Evolutionary conservation across 2,888 invertebrate genomes (phyloP).

Genomic region (Sinhomidia bicolor): DNA sequence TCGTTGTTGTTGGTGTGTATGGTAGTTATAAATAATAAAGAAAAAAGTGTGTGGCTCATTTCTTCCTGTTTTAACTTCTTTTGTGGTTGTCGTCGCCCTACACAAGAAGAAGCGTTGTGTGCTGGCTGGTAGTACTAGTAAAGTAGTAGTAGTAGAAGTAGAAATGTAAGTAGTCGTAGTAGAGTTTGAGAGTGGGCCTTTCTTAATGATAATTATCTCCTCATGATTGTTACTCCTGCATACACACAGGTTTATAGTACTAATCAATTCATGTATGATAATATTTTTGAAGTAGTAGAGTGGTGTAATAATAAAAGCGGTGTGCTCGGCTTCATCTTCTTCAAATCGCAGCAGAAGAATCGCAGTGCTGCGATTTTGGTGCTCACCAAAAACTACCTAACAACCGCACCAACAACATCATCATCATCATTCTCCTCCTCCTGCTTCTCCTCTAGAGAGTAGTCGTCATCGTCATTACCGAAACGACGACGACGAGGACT

Average conservation of each 20-base stretch:
- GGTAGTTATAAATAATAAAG: not conserved
- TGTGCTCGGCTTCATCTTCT: too few species aligned
- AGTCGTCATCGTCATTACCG: constrained; percentile 26
- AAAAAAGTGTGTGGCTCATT: not conserved
- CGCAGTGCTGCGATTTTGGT: not conserved
- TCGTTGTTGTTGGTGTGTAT: not conserved
- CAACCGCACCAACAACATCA: not conserved
- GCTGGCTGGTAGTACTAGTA: not conserved
- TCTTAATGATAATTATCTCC: constrained; percentile 8
- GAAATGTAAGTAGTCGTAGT: not conserved
- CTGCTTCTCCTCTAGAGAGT: too few species aligned
- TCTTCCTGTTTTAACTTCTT: constrained; percentile 32
- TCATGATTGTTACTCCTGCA: not conserved
- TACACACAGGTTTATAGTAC: not conserved
- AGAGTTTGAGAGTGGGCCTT: not conserved
- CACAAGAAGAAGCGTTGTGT: not conserved
- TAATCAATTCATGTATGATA: not conserved
- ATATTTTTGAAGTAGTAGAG: too few species aligned
- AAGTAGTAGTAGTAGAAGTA: not conserved
- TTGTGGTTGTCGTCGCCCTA: not conserved
- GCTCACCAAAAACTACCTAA: too few species aligned
- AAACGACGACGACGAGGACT: not conserved
- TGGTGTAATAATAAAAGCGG: too few species aligned
- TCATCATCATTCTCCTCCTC: not conserved
- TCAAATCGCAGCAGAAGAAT: too few species aligned